Base-by-base conservation (phyloP, 92 coral and sea anemone species). In the Blastomussa wellsi region DNA sequence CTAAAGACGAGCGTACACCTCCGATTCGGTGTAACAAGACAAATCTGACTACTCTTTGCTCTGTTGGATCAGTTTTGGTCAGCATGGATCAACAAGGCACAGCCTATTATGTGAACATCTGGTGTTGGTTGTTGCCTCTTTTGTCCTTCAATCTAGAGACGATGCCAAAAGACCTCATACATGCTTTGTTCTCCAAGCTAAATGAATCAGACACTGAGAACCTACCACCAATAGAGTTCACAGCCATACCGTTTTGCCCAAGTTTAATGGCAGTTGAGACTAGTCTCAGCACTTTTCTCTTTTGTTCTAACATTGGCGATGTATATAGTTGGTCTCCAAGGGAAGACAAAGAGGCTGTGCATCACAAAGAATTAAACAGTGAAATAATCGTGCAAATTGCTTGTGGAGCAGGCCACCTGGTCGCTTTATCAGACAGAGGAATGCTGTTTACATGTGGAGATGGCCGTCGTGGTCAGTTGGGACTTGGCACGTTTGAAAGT, bases 351-450 rank as follows among this genome's bases (percentile, higher is more conserved):
- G 73, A 52, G 24, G 68, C 85, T 16, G 49, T 52, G 24, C 92
- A 51, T 77, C 93, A 89, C 76, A 65, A 28, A 31, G 95, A 92
- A 76, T 87, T 92, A 41, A 68, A 92, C 72, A 82, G 76, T 82
- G 82, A 80, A 76, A 90, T 92, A 39, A 88, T 92, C 59, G 87
- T 87, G 14, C 93, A 92, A 67, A 76, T 92, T 53, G 93, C 91
- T 10, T 92, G 95, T 81, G 95, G 95, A 11, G 80, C 82, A 28
- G 74, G 37, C 65, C 95, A 92, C 62, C 60, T 80, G 51, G 93
- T 80, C 39, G 95, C 91, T 33, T 68, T 92, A 60, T 82, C 89
- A 79, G 88, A 90, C 70, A 82, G 52, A 44, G 93, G 95, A 53
- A 42, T 22, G 29, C 48, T 92, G 28, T 87, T 55, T 65, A 87